Conservation (phyloP, 2,113 vertebrate species). For the Sinocyclocheilus grahami region DNA sequence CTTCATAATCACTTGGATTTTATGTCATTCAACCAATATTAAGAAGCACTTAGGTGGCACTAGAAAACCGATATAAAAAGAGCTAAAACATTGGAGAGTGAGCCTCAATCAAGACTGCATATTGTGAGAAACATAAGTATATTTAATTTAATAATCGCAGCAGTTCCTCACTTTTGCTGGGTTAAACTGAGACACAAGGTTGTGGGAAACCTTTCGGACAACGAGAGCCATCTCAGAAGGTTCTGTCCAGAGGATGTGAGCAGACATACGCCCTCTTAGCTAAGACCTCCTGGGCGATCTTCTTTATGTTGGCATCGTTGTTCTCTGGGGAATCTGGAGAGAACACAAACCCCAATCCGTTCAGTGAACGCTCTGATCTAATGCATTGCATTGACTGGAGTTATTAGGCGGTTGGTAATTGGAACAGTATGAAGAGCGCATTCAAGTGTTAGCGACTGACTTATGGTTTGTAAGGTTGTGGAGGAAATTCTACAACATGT, state of each 20-base stretch:
- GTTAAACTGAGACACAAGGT: not conserved
- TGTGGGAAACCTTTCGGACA: not conserved
- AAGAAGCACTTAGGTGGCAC: constrained; percentile 44
- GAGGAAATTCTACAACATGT: constrained; percentile 64
- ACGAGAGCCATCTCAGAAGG: constrained; percentile 71
- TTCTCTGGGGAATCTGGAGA: constrained; percentile 87
- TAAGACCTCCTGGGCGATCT: constrained; percentile 86
- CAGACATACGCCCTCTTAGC: constrained; percentile 85
- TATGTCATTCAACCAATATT: not conserved
- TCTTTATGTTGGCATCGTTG: constrained; percentile 86
- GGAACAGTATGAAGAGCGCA: constrained; percentile 36
- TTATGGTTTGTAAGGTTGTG: constrained; percentile 58
- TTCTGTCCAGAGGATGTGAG: constrained; percentile 89
- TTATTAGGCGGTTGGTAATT: constrained; percentile 46
- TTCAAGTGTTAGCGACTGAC: constrained; percentile 37
- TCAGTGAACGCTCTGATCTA: constrained; percentile 18
- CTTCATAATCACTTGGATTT: not conserved
- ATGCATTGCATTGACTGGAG: constrained; percentile 24
- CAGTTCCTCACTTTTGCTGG: not conserved
- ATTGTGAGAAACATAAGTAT: constrained; percentile 2
- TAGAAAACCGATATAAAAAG: not conserved
- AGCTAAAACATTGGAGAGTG: not conserved
- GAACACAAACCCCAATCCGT: constrained; percentile 22
- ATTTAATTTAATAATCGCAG: not conserved
- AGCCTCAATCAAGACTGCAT: constrained; percentile 8